Base-by-base conservation (phyloP, 2,888 invertebrate genomes). In the Hydrotaea cyrtoneurina region DNA sequence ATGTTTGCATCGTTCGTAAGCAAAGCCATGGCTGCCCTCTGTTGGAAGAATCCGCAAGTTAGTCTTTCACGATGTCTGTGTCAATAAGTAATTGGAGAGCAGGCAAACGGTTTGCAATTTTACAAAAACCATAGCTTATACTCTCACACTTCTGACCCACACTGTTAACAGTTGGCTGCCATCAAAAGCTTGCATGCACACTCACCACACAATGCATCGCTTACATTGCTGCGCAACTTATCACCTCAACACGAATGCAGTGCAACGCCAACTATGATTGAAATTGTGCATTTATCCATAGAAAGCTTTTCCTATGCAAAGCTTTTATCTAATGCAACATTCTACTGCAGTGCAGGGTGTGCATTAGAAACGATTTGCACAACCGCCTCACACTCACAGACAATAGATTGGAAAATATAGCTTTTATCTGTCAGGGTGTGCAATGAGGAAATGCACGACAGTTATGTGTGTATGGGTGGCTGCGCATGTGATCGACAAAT, bases 301-400 rank as follows among this genome's bases (percentile, higher is more conserved):
- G 17, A 21, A 74, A 83, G 74, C 80, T 83, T 83, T 83, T 64
- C 1, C 1, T 39, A 0, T 0, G 5, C 21, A 64, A 74, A 84
- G 78, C 84, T 84, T 71, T 71, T 36, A 3, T 77, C 79, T 80
- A 85, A 81, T 79, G 85, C 82, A 82, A 19, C 23, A 74, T 76
- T 31, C 2, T 7, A 31, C 7, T 31, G 31, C 31, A 31, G 7
- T 31, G 31, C 3, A 31, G 31, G 7, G 7, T 31, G 31, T 57
- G 31, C 43, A 64, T 78, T 84, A 84, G 76, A 73, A 71, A 15
- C 66, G 1, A 31, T 50, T 1, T 19, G 53, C 55, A 4, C 31
- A 0, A 21, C 21, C 8, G 39, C 39, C n/a, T n/a, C n/a, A 7
- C 31, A 66, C 43, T 19, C 19, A 21, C 39, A 66, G 13, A 19